Percentiles rank a stretch among this genome's conserved stretches.
Conservation (phyloP, 2,888 invertebrate species). For the Lasioglossum morio region DNA sequence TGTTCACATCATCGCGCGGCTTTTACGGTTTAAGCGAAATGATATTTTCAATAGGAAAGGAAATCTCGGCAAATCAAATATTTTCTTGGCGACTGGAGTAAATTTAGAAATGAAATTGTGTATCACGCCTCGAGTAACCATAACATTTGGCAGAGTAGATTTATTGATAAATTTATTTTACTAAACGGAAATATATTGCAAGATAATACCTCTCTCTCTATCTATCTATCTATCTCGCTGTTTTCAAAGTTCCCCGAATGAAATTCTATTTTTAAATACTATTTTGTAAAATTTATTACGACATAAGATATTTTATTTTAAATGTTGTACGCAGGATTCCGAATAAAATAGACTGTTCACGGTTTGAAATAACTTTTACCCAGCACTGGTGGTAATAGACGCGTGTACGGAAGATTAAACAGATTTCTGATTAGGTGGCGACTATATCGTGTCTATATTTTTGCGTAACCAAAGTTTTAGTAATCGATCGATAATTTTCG, state of each 20-base stretch:
- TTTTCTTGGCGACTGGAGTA: not conserved
- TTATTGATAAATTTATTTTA: not conserved
- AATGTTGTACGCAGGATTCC: not conserved
- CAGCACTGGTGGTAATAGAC: constrained; percentile 31
- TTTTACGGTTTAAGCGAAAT: not conserved
- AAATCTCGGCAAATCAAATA: not conserved
- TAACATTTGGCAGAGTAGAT: not conserved
- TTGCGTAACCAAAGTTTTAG: constrained; percentile 84
- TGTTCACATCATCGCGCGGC: not conserved
- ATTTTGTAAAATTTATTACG: not conserved
- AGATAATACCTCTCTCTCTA: not conserved
- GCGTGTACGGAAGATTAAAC: constrained; percentile 48
- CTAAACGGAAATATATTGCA: not conserved
- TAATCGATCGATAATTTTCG: constrained; percentile 64
- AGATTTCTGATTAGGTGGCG: constrained; percentile 46
- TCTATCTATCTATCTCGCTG: not conserved
- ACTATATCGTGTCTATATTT: constrained; percentile 80
- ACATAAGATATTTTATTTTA: not conserved
- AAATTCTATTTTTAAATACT: constrained; percentile 1
- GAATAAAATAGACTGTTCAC: not conserved
- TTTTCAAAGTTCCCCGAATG: not conserved
- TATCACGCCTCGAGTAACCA: not conserved
- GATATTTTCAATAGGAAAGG: not conserved
- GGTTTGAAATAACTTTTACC: not conserved
- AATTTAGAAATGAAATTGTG: not conserved